Evolutionary conservation across 2,888 invertebrate genomes (phyloP).

Genomic region (Quadroppia sp.): DNA sequence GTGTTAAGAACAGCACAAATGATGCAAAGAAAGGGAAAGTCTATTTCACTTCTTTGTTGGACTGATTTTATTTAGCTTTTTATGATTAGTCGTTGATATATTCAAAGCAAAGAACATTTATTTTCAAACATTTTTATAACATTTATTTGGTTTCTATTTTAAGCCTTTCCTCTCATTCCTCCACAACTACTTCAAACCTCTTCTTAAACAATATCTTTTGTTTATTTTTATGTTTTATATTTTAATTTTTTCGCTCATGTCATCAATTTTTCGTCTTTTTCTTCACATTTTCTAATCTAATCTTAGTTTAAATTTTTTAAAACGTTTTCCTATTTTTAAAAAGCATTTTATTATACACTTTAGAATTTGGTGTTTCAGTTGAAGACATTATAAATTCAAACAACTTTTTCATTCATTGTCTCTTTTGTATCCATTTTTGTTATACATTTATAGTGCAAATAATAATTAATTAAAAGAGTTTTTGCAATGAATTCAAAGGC

Average conservation of each 20-base stretch:
- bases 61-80: slow-evolving; percentile 2
- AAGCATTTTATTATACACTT: not conserved
- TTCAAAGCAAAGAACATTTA: not conserved
- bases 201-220: not conserved
- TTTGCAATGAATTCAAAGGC: not conserved
- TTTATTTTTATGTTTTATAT: not conserved
- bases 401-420: too few species aligned
- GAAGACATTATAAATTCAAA: too few species aligned
- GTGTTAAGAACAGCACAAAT: not conserved
- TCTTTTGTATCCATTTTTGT: too few species aligned
- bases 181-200: not conserved
- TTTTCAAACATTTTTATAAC: not conserved
- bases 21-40: not conserved
- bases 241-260: not conserved
- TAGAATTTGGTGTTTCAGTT: not conserved
- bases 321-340: not conserved
- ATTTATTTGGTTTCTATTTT: not conserved
- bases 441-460: too few species aligned
- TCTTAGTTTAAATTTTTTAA: not conserved
- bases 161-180: not conserved
- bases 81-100: not conserved
- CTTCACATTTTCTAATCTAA: not conserved
- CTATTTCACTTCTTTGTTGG: not conserved
- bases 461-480: too few species aligned
- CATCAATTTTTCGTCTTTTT: not conserved